phyloP scores from a whole-genome alignment of 30 jellyfish, hydroid and myxozoan genomes.

The Aurelia aurita region DNA sequence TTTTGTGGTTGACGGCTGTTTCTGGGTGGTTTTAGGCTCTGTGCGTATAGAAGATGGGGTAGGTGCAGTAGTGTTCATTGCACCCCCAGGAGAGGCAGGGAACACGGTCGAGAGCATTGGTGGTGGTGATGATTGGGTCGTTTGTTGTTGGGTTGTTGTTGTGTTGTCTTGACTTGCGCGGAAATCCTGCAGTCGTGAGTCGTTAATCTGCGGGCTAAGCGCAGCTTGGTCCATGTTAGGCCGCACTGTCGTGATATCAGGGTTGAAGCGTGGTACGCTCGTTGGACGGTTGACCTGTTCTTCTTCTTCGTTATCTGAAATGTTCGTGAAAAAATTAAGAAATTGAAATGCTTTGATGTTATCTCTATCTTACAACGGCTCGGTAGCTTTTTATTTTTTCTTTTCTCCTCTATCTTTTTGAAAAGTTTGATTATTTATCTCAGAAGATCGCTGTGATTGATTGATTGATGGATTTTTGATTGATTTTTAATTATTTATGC shows the following conservation, averaged over 20 bases:
- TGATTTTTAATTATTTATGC: too few species aligned
- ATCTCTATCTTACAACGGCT: too few species aligned
- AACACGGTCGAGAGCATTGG: constrained; percentile 25
- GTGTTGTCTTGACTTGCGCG: neutral
- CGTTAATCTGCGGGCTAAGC: constrained; percentile 45
- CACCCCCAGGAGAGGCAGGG: constrained; percentile 21
- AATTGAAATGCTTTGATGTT: too few species aligned
- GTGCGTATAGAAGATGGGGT: constrained; percentile 1
- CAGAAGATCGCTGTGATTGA: too few species aligned
- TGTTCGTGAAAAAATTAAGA: too few species aligned
- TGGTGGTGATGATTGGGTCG: neutral
- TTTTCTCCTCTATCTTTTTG: too few species aligned
- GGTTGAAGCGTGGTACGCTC: constrained; percentile 26
- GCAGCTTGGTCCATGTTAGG: constrained; percentile 65
- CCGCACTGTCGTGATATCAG: constrained; percentile 34
- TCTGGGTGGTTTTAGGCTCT: neutral
- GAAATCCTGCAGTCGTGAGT: constrained; percentile 28
- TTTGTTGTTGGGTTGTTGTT: constrained; percentile 23
- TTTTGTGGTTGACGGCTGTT: constrained; percentile 8
- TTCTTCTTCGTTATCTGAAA: too few species aligned
- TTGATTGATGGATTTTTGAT: too few species aligned
- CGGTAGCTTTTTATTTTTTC: too few species aligned
- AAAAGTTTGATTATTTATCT: too few species aligned
- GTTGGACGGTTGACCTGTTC: neutral
- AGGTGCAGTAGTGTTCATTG: constrained; percentile 10